A percentile compares a stretch with the other conserved stretches of the same genome.
Evolutionary conservation across 2,888 invertebrate species (phyloP).

Genomic region (Noctua janthe): DNA sequence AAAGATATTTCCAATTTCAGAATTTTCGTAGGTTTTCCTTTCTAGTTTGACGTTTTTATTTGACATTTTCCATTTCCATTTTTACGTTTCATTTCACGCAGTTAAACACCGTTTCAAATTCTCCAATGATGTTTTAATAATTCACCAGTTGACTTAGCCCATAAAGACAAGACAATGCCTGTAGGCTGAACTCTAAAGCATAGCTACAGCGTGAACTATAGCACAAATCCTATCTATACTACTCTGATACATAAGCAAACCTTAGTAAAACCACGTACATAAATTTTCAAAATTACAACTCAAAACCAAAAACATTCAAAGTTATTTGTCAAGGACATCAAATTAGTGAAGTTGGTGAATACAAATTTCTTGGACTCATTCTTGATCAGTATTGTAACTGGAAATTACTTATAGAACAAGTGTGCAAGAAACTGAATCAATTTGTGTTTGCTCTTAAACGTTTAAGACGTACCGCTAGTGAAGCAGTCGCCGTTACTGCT

Average conservation of each 20-base stretch:
- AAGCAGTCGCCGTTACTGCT: too few relatives aligned
- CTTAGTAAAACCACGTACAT: too few relatives aligned
- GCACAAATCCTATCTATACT: not conserved
- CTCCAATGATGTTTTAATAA: not conserved
- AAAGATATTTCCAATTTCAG: conserved; percentile 53
- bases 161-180: not conserved
- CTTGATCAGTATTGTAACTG: too few relatives aligned
- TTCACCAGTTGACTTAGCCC: not conserved
- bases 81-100: conserved; percentile 21
- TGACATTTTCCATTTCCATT: conserved; percentile 42
- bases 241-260: not conserved
- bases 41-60: conserved; percentile 40
- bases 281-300: too few relatives aligned
- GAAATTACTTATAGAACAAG: too few relatives aligned
- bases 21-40: conserved; percentile 41
- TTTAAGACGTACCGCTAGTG: too few relatives aligned
- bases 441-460: too few relatives aligned
- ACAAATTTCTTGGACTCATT: too few relatives aligned
- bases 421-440: too few relatives aligned
- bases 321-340: too few relatives aligned
- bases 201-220: not conserved
- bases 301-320: too few relatives aligned
- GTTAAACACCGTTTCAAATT: not conserved
- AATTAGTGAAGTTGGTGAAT: too few relatives aligned
- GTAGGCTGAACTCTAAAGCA: not conserved